Evolutionary conservation across 2,113 vertebrate species (phyloP).

Genomic region (Bubo scandiacus): DNA sequence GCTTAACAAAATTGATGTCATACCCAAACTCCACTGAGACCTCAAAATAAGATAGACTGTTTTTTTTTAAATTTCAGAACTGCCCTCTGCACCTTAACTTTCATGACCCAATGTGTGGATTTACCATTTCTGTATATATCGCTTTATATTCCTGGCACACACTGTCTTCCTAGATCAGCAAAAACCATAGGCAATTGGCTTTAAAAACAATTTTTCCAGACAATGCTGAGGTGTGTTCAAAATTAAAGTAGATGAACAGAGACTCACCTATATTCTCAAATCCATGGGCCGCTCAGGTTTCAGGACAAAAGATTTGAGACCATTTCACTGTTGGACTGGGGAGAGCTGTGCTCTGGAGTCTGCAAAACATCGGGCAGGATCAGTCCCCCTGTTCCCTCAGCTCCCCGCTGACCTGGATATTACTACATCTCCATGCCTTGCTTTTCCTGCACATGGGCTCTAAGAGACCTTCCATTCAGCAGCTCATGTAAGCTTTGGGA

Average conservation of each 20-base stretch:
- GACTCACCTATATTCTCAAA: neutral
- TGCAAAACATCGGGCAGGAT: neutral
- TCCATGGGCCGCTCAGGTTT: neutral
- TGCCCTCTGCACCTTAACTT: neutral
- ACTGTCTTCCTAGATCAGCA: neutral
- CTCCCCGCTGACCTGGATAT: neutral
- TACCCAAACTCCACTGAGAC: neutral
- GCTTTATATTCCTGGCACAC: neutral
- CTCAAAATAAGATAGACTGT: neutral
- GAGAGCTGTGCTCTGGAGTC: neutral
- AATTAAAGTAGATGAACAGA: neutral
- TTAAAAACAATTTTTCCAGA: neutral
- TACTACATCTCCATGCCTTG: neutral
- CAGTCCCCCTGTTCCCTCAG: neutral
- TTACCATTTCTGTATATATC: neutral
- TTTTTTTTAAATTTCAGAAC: neutral
- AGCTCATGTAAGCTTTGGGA: neutral
- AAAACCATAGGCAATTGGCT: neutral
- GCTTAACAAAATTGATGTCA: neutral
- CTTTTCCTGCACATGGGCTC: neutral
- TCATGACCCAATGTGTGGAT: neutral
- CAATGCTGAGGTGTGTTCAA: neutral
- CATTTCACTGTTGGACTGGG: neutral
- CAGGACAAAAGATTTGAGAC: neutral
- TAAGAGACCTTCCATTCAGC: neutral